A percentile compares a stretch with the other conserved stretches of the same genome.
phyloP scores from a whole-genome alignment of 1,140 invertebrate genomes.

The Bradysia coprophila region DNA sequence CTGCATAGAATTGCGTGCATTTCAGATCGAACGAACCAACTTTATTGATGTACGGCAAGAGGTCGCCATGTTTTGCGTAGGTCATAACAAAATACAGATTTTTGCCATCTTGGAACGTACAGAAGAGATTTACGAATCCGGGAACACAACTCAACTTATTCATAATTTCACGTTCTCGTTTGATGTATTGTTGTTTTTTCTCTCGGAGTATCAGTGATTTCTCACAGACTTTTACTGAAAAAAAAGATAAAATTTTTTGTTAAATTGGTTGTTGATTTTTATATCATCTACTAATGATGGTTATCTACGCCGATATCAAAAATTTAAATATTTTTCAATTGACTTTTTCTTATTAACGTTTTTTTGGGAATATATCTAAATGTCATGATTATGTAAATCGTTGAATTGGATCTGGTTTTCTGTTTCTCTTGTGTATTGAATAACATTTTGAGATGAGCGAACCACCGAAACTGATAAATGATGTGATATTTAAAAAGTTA shows the following conservation, averaged over 20 bases:
- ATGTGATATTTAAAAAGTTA: no score
- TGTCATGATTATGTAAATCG: no score
- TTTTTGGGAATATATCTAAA: no score
- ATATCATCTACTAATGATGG: background rate
- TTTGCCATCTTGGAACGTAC: slow-evolving; percentile 89
- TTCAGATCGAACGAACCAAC: slow-evolving; percentile 77
- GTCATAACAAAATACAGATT: slow-evolving; percentile 93
- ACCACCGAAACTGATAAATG: no score
- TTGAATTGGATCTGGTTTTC: no score
- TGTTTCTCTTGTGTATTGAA: no score
- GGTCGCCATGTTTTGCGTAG: slow-evolving; percentile 87
- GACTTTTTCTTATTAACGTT: no score
- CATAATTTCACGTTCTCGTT: slow-evolving; percentile 33
- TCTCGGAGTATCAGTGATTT: slow-evolving; percentile 84
- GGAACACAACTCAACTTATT: slow-evolving; percentile 27
- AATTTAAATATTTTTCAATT: background rate
- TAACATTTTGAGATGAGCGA: no score
- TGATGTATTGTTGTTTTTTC: slow-evolving; percentile 83
- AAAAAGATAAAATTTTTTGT: slow-evolving; percentile 11
- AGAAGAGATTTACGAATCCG: slow-evolving; percentile 86
- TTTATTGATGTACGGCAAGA: slow-evolving; percentile 80
- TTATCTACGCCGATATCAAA: background rate
- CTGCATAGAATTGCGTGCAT: slow-evolving; percentile 82
- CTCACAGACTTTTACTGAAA: slow-evolving; percentile 89
- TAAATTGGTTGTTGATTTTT: background rate